phyloP scores from a whole-genome alignment of 2,888 invertebrate genomes.

The Tuta absoluta region DNA sequence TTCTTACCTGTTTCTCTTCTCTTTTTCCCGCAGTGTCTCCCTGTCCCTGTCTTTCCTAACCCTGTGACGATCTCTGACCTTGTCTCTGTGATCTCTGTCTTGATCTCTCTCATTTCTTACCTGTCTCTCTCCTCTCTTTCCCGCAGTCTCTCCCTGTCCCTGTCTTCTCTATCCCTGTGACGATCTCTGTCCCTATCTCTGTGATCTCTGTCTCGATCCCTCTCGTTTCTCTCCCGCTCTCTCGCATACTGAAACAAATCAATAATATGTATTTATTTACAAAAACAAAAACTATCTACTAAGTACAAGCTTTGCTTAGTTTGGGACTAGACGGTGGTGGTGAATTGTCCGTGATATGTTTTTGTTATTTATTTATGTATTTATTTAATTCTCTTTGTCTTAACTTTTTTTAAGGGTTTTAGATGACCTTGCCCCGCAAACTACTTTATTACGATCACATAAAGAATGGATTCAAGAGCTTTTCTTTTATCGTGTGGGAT shows the following conservation, averaged over 20 bases:
- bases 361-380: too few relatives aligned
- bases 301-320: too few relatives aligned
- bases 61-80: conserved; percentile 80
- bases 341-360: too few relatives aligned
- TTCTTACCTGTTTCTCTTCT: conserved; percentile 75
- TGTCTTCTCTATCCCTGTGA: conserved; percentile 80
- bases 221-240: conserved; percentile 75
- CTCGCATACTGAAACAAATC: conserved; percentile 79
- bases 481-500: too few relatives aligned
- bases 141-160: conserved; percentile 83
- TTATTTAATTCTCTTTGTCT: too few relatives aligned
- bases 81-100: conserved; percentile 73
- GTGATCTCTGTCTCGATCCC: conserved; percentile 81
- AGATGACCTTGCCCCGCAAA: too few relatives aligned
- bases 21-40: conserved; percentile 80
- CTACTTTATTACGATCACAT: too few relatives aligned
- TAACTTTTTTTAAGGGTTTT: too few relatives aligned
- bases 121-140: conserved; percentile 77
- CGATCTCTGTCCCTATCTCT: conserved; percentile 81
- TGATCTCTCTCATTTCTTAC: conserved; percentile 40
- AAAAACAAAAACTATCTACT: too few relatives aligned
- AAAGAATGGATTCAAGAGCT: too few relatives aligned
- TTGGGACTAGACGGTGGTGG: too few relatives aligned
- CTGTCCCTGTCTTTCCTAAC: conserved; percentile 83
- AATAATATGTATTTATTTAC: background rate